phyloP scores from a whole-genome alignment of 2,113 vertebrate species.

The Mesembrinibis cayennensis region DNA sequence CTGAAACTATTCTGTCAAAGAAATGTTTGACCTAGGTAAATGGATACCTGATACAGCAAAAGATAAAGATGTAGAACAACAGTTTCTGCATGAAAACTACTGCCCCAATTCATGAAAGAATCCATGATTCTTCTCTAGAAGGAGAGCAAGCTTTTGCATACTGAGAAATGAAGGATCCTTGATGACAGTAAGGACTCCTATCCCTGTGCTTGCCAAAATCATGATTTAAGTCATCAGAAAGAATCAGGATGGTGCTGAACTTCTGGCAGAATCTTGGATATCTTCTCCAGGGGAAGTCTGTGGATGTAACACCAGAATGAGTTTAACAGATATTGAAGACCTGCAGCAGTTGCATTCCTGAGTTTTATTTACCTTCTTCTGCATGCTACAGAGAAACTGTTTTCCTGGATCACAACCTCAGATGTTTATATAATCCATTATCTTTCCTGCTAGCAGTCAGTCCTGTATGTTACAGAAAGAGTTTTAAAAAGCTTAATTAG shows the following conservation, averaged over 20 bases:
- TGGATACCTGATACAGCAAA: neutral
- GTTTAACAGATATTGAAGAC: neutral
- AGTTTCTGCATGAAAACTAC: neutral
- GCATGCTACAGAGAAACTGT: neutral
- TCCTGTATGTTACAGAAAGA: neutral
- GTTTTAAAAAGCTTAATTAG: neutral
- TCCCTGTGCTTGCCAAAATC: neutral
- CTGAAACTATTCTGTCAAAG: neutral
- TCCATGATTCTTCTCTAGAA: neutral
- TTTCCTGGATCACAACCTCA: neutral
- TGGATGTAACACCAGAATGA: neutral
- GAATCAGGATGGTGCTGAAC: neutral
- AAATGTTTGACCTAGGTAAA: neutral
- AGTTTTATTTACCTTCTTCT: neutral
- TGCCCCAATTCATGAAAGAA: neutral
- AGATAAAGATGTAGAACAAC: neutral
- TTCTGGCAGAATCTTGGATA: neutral
- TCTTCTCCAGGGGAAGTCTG: neutral
- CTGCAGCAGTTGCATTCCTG: neutral
- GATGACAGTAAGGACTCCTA: neutral
- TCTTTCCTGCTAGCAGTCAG: neutral
- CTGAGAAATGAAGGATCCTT: neutral
- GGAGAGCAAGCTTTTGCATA: neutral
- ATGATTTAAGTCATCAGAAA: neutral
- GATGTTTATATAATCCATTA: neutral